Base-by-base conservation (phyloP, 1,140 invertebrate genomes). In the Campoletis sonorensis region DNA sequence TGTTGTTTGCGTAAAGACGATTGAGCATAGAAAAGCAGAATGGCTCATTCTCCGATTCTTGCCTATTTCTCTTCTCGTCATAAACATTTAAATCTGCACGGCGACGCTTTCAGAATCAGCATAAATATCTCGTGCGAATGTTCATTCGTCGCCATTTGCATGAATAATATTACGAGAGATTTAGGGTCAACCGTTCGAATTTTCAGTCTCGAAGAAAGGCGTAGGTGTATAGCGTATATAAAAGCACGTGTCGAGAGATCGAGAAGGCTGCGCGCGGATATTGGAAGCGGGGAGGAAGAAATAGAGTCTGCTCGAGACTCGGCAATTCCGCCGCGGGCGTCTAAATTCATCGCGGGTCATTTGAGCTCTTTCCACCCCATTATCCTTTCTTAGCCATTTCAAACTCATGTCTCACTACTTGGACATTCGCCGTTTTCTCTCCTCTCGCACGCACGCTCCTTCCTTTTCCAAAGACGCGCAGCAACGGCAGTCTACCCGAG, bases 341-440 rank as follows among this genome's bases (percentile, higher is more conserved):
- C 81, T 85, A 86, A 86, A 91, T 91, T 92, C n/a, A n/a, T n/a
- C 89, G 88, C 90, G 89, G 90, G 88, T 92, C 91, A 91, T 92
- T 92, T 92, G 90, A 92, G 89, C 87, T 86, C 88, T 91, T 92
- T 90, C 90, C 90, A 87, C 89, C 81, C 90, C 91, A 92, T 92
- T 92, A 92, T 89, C 89, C 87, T 88, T 91, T 89, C 89, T 90
- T 88, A 87, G 88, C 83, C 67, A 70, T 70, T 70, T 33, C 67
- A 18, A n/a, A n/a, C n/a, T 27, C 11, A 70, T 33, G 18, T 75
- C n/a, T 67, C 76, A 3, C 26, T 67, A 3, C 26, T 67, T 33
- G 33, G 13, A 30, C 51, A 21, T 49, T 49, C n/a, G 4, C n/a
- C 18, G 15, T 23, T 37, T 67, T 68, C 51, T 67, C 58, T 61